Evolutionary conservation across 2,113 vertebrate genomes (phyloP), one percentile per base, ranked within the genome.

Genomic region (human): DNA sequence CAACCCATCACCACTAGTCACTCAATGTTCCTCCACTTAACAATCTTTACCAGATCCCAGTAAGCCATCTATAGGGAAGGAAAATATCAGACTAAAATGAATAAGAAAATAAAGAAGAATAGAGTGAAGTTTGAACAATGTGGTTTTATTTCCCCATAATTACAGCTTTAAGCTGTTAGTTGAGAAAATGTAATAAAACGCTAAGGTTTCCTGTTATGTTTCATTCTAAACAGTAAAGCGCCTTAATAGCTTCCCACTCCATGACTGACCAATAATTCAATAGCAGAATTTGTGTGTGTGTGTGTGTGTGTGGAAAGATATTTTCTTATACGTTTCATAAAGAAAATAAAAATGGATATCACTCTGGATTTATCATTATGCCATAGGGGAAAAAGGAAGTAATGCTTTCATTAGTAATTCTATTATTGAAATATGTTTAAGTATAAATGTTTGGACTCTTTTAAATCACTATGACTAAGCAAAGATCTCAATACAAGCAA

Each of bases 101-200:
- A 90, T 40, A 75, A 94, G 57, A 75, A 96, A 94, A 72, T 85
- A 48, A 97, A 88, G 59, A 97, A 55, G n/a, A 86, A 87, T 68
- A 57, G 48, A 25, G n/a, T 92, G 40, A 94, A 73, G 1, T 79
- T 90, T 35, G 59, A 96, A 96, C 92, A 96, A 78, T 73, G 52
- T 84, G 61, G 83, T 70, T 88, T 93, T 92, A 94, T 94, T 96
- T 97, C 17, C 57, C 72, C 80, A 64, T 89, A 57, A 91, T 55
- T 96, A 81, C 6, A 90, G 70, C 43, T 94, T 93, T 92, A 97
- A 92, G 64, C 38, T 40, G 38, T 83, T 86, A 95, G 86, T 94
- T 90, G 87, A 95, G 72, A 97, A 97, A 93, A 90, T 84, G 92
- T 96, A 98, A 96, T 97, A 87, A 97, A 95, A 94, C 20, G 55